phyloP scores from a whole-genome alignment of 2,113 vertebrate species.

The Tichodroma muraria region DNA sequence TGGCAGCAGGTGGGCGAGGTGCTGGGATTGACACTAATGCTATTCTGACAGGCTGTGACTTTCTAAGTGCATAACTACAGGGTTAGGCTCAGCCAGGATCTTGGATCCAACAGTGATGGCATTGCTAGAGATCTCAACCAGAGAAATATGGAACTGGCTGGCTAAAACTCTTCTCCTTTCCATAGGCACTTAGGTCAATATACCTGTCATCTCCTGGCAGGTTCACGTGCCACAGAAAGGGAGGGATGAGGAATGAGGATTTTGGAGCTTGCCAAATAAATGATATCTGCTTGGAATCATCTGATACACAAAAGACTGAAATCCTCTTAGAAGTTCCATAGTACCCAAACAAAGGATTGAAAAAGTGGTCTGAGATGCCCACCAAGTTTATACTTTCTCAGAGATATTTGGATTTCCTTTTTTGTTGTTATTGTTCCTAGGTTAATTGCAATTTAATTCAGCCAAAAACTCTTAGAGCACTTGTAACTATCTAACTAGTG shows the following conservation, averaged over 20 bases:
- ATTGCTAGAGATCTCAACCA: not conserved
- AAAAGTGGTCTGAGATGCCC: not conserved
- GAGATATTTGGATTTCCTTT: not conserved
- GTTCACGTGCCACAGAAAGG: not conserved
- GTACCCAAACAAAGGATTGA: not conserved
- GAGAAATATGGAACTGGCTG: not conserved
- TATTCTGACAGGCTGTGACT: slow-evolving; percentile 28
- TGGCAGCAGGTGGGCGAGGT: not conserved
- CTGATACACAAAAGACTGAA: not conserved
- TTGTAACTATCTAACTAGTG: not conserved
- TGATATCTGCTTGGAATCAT: not conserved
- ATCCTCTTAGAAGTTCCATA: not conserved
- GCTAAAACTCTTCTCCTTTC: not conserved
- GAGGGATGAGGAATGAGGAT: not conserved
- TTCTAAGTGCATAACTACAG: not conserved
- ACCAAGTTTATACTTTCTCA: not conserved
- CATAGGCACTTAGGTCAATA: not conserved
- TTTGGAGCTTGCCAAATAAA: not conserved
- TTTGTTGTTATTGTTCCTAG: not conserved
- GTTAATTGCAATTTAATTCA: not conserved
- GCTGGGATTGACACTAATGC: slow-evolving; percentile 6
- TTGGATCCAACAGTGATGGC: not conserved
- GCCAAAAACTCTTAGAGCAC: not conserved
- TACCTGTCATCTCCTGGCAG: not conserved
- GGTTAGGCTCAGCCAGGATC: not conserved